Base-by-base conservation (phyloP, 1,140 invertebrate species). In the Adoxophyes honmai region DNA sequence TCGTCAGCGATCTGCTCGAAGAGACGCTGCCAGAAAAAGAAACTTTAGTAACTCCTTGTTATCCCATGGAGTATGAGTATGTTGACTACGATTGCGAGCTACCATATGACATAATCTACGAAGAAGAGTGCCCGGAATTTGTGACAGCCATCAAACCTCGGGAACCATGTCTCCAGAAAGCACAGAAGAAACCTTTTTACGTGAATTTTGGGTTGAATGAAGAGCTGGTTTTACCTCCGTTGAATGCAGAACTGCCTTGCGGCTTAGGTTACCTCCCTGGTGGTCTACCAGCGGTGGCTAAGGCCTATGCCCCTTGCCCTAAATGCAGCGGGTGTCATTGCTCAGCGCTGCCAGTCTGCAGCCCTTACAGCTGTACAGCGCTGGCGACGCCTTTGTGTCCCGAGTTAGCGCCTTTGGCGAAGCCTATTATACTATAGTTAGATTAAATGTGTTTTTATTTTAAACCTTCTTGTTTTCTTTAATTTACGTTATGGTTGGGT, bases 361-460 rank as follows among this genome's bases (percentile, higher is more conserved):
- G 57, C 4, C 35, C 55, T 0, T 63, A 37, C 35, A 57, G 52
- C 28, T 59, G 57, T 28, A 16, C 64, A n/a, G 34, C 56, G 1
- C 13, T 70, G 0, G 55, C 68, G 1, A 48, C 62, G 5, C 68
- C 68, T 1, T 8, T 65, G 4, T 52, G 38, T 34, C 18, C 60
- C 0, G 65, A 70, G 10, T n/a, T 38, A 0, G 21, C 60, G 8
- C 38, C 57, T 11, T 59, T 61, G 28, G 64, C 53, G 3, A 59
- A 57, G 14, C 59, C 68, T 36, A 53, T 70, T 59, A 56, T 71
- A 34, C 56, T 71, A 44, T 68, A 51, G 42, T 38, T 35, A 13
- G 52, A 38, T 34, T 52, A 42, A 53, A 28, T 48, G 0, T 13
- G 14, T 15, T 52, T 5, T n/a, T 3, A 28, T 2, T 28, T 2